Evolutionary conservation across 2,113 vertebrate species (phyloP).

Genomic region (Gymnorhina tibicen): DNA sequence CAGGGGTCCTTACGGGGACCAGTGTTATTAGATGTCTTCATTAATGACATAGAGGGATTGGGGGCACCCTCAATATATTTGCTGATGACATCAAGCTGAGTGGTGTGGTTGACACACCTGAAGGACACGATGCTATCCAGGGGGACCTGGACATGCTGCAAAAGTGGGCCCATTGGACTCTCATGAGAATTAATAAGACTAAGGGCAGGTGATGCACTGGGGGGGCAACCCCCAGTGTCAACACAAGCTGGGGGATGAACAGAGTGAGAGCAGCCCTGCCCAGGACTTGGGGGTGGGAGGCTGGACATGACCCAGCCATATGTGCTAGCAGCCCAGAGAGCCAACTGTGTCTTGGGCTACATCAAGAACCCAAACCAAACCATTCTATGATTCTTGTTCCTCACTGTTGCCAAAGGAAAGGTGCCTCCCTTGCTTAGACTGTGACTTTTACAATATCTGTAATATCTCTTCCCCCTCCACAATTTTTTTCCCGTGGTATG

Average conservation of each 20-base stretch:
- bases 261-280: fast-evolving
- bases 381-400: background rate
- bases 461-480: background rate
- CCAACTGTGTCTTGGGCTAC: background rate
- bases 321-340: background rate
- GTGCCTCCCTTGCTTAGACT: background rate
- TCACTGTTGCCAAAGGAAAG: background rate
- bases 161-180: background rate
- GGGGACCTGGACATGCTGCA: background rate
- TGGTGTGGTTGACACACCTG: background rate
- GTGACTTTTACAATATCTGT: background rate
- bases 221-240: background rate
- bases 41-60: no score
- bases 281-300: fast-evolving
- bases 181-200: background rate
- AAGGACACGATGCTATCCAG: background rate
- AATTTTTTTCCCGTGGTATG: background rate
- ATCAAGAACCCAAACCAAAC: background rate
- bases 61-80: background rate
- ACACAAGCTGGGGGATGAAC: background rate
- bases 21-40: background rate
- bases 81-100: background rate
- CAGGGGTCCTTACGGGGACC: background rate
- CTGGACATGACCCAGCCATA: fast-evolving
- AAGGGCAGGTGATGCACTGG: background rate